Percentiles rank a stretch among this genome's conserved stretches.
Evolutionary conservation across 2,888 invertebrate genomes (phyloP).

Genomic region (Subacronicta megacephala): DNA sequence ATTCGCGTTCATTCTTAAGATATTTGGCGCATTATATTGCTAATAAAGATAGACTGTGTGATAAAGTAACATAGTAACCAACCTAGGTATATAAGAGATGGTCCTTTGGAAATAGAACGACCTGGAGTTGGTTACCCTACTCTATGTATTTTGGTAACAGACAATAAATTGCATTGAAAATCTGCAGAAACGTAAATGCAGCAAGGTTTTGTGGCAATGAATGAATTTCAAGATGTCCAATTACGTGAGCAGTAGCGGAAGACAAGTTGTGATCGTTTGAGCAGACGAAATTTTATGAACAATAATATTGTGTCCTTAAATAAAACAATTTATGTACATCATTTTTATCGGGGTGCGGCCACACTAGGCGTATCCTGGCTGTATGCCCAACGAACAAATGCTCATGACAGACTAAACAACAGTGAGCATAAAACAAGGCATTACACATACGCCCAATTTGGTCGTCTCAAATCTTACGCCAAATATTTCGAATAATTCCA

Average conservation of each 20-base stretch:
- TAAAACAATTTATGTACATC: constrained; percentile 53
- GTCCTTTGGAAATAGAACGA: constrained; percentile 24
- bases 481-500: constrained; percentile 54
- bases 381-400: constrained; percentile 1
- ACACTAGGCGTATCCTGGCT: constrained; percentile 46
- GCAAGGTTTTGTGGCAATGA: constrained; percentile 21
- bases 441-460: constrained; percentile 59
- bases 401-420: constrained; percentile 33
- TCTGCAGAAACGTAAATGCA: constrained; percentile 54
- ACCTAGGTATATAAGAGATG: constrained; percentile 20
- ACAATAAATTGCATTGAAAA: constrained; percentile 34
- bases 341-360: constrained; percentile 44
- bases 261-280: constrained; percentile 78
- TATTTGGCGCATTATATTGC: constrained; percentile 75
- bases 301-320: constrained; percentile 46
- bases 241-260: constrained; percentile 76
- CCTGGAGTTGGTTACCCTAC: constrained; percentile 18
- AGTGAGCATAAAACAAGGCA: constrained; percentile 39
- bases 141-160: constrained; percentile 23
- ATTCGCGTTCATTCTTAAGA: constrained; percentile 49
- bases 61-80: constrained; percentile 19
- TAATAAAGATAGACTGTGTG: constrained; percentile 48
- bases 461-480: constrained; percentile 55
- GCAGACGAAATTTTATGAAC: constrained; percentile 60
- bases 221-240: constrained; percentile 44